Evolutionary conservation across 2,888 invertebrate genomes (phyloP), one percentile per base, ranked within the genome.

Genomic region (Pyrgus malvae): DNA sequence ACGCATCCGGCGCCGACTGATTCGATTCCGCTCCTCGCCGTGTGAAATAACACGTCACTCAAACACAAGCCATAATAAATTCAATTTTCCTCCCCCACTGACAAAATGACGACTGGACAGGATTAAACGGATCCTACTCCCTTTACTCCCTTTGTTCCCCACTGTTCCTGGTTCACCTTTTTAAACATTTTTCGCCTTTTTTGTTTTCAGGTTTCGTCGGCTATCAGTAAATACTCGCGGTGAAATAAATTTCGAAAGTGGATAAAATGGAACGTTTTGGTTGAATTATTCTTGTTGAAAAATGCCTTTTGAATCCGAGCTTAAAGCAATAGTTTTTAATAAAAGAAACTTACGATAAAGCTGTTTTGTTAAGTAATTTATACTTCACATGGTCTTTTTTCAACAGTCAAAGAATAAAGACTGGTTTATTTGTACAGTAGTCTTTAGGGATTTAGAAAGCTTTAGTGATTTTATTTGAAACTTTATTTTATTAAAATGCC

Each of bases 21-120:
- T 89, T 89, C 86, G 85, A 72, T 72, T 67, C 63, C 54, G 48
- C n/a, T 41, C 48, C 56, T 38, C 70, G 70, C 73, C 81, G 87
- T 82, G 86, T 85, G 87, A 88, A 89, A 89, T 88, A 89, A 87
- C 88, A 88, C 83, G 89, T 89, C 89, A 88, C 79, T 89, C 89
- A 89, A 87, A 88, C 77, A 85, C 82, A 80, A 81, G 78, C 80
- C 81, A 87, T 90, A 86, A 89, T 89, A 90, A 89, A 90, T 90
- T 89, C 88, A 88, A 89, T 89, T 90, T 87, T 84, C 83, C 79
- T 76, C 69, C 76, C 71, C 74, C 71, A 67, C 73, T 72, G 76
- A 71, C 74, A 76, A 76, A 83, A 83, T 80, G 83, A 78, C 83
- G 82, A 72, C 82, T 80, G 84, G 83, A 78, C 84, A 77, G 85